Evolutionary conservation across 2,113 vertebrate genomes (phyloP), one percentile per base, ranked within the genome.

Genomic region (Ailuropoda melanoleuca): DNA sequence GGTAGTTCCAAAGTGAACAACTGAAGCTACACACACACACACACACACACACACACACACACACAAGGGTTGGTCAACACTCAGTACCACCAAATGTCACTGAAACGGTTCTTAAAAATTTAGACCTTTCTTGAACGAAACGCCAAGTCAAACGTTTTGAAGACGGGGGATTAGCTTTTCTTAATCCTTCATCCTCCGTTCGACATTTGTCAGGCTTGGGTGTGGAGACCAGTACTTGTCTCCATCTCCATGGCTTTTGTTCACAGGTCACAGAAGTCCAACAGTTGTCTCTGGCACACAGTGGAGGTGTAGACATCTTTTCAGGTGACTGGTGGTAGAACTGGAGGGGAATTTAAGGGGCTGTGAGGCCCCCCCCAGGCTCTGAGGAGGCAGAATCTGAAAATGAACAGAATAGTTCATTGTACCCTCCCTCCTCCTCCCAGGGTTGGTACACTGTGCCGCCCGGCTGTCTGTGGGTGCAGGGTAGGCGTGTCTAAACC

Each of bases 71-170:
- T 70, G 88, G 8, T 85, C 39, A 88, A 70, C 5, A 46, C 55
- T 72, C 18, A 18, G 24, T 56, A 1, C 80, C 81, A 24, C 10
- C 72, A 17, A 75, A 8, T 74, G 34, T 89, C 43, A 13, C 64
- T 48, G 18, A 72, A 81, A 81, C 31, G 0, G 1, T 46, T 85
- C 66, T 86, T 34, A 31, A 93, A 81, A 88, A 66, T 80, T 96
- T 43, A 55, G 50, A 48, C 39, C 82, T 87, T 17, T 89, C 64
- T 95, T 87, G 18, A 94, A 93, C 85, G 85, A 72, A 82, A 80
- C 53, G 60, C 29, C 24, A 50, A 72, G 31, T 81, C 84, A 90
- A 37, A 53, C 43, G 24, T 85, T 90, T 77, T 80, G 92, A 95
- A 87, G 89, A 62, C 0, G 1, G 39, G n/a, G 60, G 26, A 14